phyloP scores from a whole-genome alignment of 2,113 vertebrate species.

The Oreochromis niloticus region DNA sequence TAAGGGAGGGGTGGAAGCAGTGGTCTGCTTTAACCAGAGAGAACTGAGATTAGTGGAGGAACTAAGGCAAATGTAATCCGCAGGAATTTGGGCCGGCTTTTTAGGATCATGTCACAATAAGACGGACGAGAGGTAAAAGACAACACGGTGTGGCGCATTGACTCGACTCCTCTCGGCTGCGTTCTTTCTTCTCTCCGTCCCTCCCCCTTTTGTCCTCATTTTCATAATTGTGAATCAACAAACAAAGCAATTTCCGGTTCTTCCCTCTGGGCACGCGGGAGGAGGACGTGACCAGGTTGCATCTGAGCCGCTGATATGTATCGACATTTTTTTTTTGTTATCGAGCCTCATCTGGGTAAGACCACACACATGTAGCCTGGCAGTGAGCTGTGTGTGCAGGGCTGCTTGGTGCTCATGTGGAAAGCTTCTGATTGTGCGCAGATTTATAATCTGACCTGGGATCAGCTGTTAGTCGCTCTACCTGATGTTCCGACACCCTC shows the following conservation, averaged over 20 bases:
- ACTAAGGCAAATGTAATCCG: slow-evolving; percentile 47
- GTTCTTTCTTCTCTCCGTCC: not conserved
- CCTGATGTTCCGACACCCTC: not conserved
- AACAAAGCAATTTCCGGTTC: slow-evolving; percentile 45
- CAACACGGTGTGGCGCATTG: not conserved
- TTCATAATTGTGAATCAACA: slow-evolving; percentile 21
- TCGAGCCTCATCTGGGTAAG: not conserved
- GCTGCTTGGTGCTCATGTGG: not conserved
- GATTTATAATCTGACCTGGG: not conserved
- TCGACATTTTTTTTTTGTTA: not conserved
- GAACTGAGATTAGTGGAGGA: slow-evolving; percentile 26
- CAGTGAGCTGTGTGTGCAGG: not conserved
- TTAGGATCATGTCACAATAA: not conserved
- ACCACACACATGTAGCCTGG: not conserved
- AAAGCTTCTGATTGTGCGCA: not conserved
- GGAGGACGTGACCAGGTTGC: slow-evolving; percentile 18
- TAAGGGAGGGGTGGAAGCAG: slow-evolving; percentile 34
- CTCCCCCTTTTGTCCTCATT: not conserved
- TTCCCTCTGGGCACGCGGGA: not conserved
- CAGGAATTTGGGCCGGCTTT: slow-evolving; percentile 37
- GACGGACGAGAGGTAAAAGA: not conserved
- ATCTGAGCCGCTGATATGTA: slow-evolving; percentile 28
- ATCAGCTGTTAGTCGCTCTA: not conserved
- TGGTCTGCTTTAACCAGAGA: slow-evolving; percentile 7
- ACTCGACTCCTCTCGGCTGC: not conserved